These are phyloP conservation scores for Prunella strophiata DNA, from an alignment of 2,797 vertebrate genomes.

Conservation along the genomic window DNA sequence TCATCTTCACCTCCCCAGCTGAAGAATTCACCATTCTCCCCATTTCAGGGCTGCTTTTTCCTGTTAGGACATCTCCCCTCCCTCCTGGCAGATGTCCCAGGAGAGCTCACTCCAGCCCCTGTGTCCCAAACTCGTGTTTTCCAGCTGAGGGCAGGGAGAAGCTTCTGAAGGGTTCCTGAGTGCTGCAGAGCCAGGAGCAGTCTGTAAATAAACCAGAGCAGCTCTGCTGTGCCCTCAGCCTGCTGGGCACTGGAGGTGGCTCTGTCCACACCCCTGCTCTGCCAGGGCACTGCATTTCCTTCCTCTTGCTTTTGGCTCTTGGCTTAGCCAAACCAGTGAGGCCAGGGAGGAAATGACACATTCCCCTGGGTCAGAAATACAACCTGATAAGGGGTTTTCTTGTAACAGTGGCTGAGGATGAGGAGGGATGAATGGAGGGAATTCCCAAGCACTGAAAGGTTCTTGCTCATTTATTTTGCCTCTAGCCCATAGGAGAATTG, in stretches of 20 bases:
- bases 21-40: background rate
- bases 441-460: background rate
- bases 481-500: background rate
- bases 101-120: background rate
- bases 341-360: slow-evolving; percentile 85
- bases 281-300: background rate
- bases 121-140: background rate
- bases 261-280: slow-evolving; percentile 74
- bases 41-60: background rate
- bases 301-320: slow-evolving; percentile 34
- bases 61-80: background rate
- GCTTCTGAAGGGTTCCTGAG: background rate
- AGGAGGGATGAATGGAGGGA: slow-evolving; percentile 5
- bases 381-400: background rate
- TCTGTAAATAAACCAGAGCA: background rate
- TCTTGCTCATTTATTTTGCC: background rate
- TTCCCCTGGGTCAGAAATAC: slow-evolving; percentile 49
- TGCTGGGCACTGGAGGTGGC: background rate
- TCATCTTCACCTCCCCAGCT: background rate
- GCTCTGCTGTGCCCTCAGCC: background rate
- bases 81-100: background rate
- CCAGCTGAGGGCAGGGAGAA: background rate
- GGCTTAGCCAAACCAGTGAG: slow-evolving; percentile 80
- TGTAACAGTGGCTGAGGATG: background rate
- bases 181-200: background rate